These are phyloP conservation scores for Neotoma lepida DNA, from an alignment of 2,113 vertebrate species.

Conservation along the genomic window DNA sequence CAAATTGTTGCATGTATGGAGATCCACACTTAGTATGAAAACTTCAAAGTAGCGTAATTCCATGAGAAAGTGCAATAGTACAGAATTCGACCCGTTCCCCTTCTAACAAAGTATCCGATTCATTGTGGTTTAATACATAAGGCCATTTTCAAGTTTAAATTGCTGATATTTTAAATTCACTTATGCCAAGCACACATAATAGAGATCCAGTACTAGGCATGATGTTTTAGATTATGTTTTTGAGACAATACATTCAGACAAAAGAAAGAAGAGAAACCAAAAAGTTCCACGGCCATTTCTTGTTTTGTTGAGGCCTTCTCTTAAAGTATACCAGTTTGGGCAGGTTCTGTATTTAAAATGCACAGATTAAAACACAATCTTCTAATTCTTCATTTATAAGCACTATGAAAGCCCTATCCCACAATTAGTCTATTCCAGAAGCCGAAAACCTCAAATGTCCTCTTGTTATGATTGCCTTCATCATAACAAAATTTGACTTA, in stretches of 20 bases:
- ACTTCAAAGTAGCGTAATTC: slow-evolving; percentile 11
- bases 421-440: background rate
- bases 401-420: background rate
- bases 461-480: background rate
- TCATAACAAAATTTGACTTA: slow-evolving; percentile 55
- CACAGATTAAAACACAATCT: background rate
- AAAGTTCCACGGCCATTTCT: background rate
- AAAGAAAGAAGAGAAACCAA: slow-evolving; percentile 34
- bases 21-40: background rate
- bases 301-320: background rate
- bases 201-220: background rate
- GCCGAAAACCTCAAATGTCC: background rate
- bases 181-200: background rate
- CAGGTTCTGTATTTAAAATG: slow-evolving; percentile 41
- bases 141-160: slow-evolving; percentile 44
- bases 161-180: background rate
- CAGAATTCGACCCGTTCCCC: slow-evolving; percentile 8
- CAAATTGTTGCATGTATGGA: slow-evolving; percentile 18
- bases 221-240: slow-evolving; percentile 51
- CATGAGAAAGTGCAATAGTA: slow-evolving; percentile 32
- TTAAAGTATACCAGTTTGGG: slow-evolving; percentile 31
- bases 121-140: slow-evolving; percentile 46
- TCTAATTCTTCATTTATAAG: background rate
- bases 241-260: background rate
- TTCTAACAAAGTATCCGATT: slow-evolving; percentile 15